Evolutionary conservation across 2,888 invertebrate genomes (phyloP), one percentile per base, ranked within the genome.

Genomic region (Hesperia comma): DNA sequence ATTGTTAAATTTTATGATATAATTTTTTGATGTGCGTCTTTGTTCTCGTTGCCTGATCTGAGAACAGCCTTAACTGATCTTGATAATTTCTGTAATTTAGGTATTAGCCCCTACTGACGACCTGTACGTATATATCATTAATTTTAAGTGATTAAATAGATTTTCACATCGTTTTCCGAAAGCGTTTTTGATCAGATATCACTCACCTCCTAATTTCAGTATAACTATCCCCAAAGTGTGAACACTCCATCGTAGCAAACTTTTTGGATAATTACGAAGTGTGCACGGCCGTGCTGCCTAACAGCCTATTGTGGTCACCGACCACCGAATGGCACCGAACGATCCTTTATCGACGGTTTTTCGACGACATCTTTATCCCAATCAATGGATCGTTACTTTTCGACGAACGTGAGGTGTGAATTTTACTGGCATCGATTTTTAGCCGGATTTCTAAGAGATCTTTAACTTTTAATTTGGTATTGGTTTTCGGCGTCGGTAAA

Each of bases 341-440:
- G 32, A 7, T 21, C 17, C 40, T 14, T 51, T 79, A 77, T 78
- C 81, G 68, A 74, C 71, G 72, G 80, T 88, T 87, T 88, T 88
- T 86, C 80, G 79, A 75, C 83, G 79, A 89, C 89, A 87, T 84
- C 89, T 90, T 88, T 86, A 90, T 90, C 85, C 79, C 77, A 80
- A 80, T 87, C 84, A 90, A 90, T 90, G 77, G 88, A 83, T 88
- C 89, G 86, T 90, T 88, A 86, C 81, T 77, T 72, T 72, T 69
- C 71, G 74, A 67, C 73, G 51, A 60, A 63, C 74, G 75, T 73
- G 76, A 77, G 78, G 79, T 77, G 77, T 72, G 77, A 77, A 75
- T 72, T 73, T 76, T 77, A 76, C 74, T 55, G 73, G 70, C 58
- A 67, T 67, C 60, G 63, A 71, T 63, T 72, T 71, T 74, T 67